A percentile compares a stretch with the other conserved stretches of the same genome.
These are phyloP conservation scores for Synodontis membranacea DNA, from an alignment of 2,113 vertebrate species.

Conservation along the genomic window DNA sequence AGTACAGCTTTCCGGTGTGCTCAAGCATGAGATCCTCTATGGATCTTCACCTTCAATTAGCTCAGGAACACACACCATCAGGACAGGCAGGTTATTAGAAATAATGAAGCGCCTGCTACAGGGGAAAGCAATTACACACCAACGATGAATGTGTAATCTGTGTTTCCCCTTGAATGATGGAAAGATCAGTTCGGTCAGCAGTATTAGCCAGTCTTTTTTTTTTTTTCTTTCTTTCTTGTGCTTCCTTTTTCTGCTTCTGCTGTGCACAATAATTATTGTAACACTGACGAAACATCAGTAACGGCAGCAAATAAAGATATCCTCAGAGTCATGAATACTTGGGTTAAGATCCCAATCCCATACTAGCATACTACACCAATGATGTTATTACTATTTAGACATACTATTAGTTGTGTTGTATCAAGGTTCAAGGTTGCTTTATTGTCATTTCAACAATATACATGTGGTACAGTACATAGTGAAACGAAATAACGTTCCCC, in stretches of 20 bases:
- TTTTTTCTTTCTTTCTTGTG: neutral
- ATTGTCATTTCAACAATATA: too few relatives aligned
- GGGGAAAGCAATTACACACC: slow-evolving; percentile 57
- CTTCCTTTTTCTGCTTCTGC: neutral
- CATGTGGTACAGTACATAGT: too few relatives aligned
- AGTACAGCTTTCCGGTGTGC: neutral
- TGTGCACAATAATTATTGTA: neutral
- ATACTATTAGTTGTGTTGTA: neutral
- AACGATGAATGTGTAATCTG: slow-evolving; percentile 55
- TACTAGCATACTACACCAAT: neutral
- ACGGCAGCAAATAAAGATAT: neutral
- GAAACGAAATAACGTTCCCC: too few relatives aligned
- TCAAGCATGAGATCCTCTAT: slow-evolving; percentile 20
- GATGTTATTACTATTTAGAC: neutral
- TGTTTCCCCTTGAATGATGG: slow-evolving; percentile 38
- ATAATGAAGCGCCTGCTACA: slow-evolving; percentile 50
- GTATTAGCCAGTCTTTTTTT: slow-evolving; percentile 42
- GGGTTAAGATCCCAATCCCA: neutral
- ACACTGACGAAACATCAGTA: neutral
- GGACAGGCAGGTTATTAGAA: slow-evolving; percentile 55
- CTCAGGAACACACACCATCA: slow-evolving; percentile 37
- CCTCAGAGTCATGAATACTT: neutral
- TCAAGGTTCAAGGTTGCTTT: too few relatives aligned
- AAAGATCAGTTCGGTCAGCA: slow-evolving; percentile 44
- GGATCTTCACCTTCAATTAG: slow-evolving; percentile 56